Evolutionary conservation across 2,888 invertebrate species (phyloP).

Genomic region (Hybos culiciformis): DNA sequence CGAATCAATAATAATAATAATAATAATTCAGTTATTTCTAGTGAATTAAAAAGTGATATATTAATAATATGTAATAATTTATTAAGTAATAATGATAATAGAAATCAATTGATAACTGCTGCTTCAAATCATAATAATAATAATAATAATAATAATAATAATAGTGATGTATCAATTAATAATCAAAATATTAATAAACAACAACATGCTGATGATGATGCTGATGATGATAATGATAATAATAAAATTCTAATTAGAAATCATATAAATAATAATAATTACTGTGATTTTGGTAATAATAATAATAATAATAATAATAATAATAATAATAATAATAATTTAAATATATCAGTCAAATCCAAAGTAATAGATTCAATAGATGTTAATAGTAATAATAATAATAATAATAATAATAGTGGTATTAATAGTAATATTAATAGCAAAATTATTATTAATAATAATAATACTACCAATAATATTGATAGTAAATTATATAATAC

Average conservation of each 20-base stretch:
- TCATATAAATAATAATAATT: slow-evolving; percentile 2
- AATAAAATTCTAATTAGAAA: not conserved
- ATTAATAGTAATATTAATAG: not conserved
- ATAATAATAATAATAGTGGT: not conserved
- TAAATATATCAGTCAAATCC: not conserved
- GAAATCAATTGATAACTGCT: not conserved
- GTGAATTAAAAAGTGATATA: not conserved
- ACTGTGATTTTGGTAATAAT: not conserved
- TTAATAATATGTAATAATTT: slow-evolving; percentile 1
- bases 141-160: not conserved
- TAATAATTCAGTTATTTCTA: not conserved
- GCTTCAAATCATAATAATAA: not conserved
- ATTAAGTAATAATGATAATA: not conserved
- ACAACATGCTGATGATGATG: not conserved
- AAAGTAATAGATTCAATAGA: not conserved
- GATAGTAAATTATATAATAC: not conserved
- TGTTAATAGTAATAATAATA: not conserved
- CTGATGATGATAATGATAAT: no score
- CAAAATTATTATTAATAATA: not conserved
- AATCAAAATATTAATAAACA: not conserved
- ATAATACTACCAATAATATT: not conserved
- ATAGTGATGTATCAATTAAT: not conserved
- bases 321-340: not conserved
- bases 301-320: not conserved
- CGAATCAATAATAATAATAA: not conserved